Evolutionary conservation across 2,113 vertebrate genomes (phyloP), one percentile per base, ranked within the genome.

Genomic region (Proteles cristata): DNA sequence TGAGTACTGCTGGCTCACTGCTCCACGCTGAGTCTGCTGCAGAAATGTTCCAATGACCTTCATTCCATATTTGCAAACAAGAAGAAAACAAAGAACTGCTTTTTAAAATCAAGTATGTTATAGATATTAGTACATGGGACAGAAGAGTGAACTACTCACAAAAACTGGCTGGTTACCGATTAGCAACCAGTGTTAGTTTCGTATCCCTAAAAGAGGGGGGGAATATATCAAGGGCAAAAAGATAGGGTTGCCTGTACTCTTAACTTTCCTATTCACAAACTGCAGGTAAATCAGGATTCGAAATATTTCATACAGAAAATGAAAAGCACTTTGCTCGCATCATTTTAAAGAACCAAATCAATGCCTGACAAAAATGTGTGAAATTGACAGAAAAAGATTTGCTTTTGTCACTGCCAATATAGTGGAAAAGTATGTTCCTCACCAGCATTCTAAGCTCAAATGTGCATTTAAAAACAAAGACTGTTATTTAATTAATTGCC

Each of bases 11-110:
- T 87, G 61, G 90, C 84, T 96, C 95, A 87, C 89, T 80, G 88
- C 77, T 94, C 83, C 94, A 94, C 58, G 90, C 74, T 82, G 39
- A 96, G 90, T 25, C 96, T 98, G 97, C 98, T 97, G 98, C 92
- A 97, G 97, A 95, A 96, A 98, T 97, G 98, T 97, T 98, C 97
- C 95, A 90, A 69, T 98, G 98, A 99, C 99, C 99, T 99, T 99
- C 98, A 99, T 93, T 90, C 95, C 89, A 28, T 86, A 90, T 91
- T 98, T 95, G 88, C 97, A 93, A 97, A 97, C n/a, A 69, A 95
- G 97, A 96, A 63, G 92, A 97, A 98, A 98, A 97, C 91, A 98
- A 98, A 98, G 89, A 81, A 90, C 17, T 74, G 92, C 74, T 92
- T 77, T 73, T 89, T 63, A 71, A 89, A 95, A 93, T 19, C 80